phyloP scores from a whole-genome alignment of 2,797 vertebrate genomes.

The Hirundo rustica region DNA sequence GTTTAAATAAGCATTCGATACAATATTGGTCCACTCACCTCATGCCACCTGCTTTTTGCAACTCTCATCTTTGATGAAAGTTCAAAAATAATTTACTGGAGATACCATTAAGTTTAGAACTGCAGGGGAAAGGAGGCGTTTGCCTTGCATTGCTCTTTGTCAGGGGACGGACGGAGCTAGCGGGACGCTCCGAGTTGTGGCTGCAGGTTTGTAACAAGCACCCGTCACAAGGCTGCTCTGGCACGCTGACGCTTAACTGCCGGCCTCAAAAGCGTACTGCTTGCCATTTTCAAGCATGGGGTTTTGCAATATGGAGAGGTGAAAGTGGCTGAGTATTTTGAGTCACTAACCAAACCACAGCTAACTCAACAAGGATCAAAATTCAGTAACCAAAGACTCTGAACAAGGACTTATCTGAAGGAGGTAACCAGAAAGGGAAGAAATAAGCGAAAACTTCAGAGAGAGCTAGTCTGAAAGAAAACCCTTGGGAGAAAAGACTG shows the following conservation, averaged over 20 bases:
- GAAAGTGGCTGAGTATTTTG: neutral
- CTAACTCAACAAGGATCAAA: neutral
- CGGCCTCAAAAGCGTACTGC: neutral
- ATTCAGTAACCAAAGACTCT: neutral
- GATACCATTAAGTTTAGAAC: neutral
- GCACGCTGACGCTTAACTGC: neutral
- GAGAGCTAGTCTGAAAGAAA: neutral
- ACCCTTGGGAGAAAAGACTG: neutral
- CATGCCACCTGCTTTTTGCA: neutral
- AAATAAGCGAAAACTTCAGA: neutral
- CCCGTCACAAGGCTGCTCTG: neutral
- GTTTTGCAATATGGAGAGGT: conserved; percentile 23
- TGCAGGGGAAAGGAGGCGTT: rapidly evolving
- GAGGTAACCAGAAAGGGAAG: neutral
- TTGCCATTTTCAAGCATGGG: neutral
- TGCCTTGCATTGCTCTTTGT: neutral
- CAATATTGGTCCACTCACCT: neutral
- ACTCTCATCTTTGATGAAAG: neutral
- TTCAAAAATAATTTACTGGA: neutral
- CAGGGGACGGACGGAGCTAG: rapidly evolving
- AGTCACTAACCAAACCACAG: conserved; percentile 3
- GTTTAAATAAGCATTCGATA: neutral
- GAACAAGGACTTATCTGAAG: neutral
- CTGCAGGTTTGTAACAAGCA: neutral
- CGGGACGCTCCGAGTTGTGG: neutral